A percentile compares a stretch with the other conserved stretches of the same genome.
Evolutionary conservation across 1,140 invertebrate genomes (phyloP).

Genomic region (Heliconius himera): DNA sequence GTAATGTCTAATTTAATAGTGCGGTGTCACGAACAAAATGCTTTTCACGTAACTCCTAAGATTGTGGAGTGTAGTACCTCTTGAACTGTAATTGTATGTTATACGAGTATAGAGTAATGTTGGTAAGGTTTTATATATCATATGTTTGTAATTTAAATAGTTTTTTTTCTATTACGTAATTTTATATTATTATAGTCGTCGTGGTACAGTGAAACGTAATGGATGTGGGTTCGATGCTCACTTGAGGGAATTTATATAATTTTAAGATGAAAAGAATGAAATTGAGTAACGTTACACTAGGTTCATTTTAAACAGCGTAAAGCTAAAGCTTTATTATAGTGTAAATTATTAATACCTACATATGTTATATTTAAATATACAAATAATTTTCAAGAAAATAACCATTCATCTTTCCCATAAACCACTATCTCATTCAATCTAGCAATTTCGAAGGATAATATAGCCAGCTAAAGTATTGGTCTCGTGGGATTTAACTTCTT

Average conservation of each 20-base stretch:
- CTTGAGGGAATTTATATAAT: too few relatives aligned
- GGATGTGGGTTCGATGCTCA: too few relatives aligned
- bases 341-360: too few relatives aligned
- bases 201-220: too few relatives aligned
- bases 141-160: not conserved
- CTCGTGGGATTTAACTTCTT: conserved; percentile 7
- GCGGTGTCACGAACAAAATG: conserved; percentile 11
- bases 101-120: not conserved
- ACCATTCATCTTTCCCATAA: not conserved
- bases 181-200: too few relatives aligned
- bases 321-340: too few relatives aligned
- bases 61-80: conserved; percentile 16
- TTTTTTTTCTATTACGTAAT: too few relatives aligned
- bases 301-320: too few relatives aligned
- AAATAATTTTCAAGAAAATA: too few relatives aligned
- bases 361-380: too few relatives aligned
- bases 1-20: conserved; percentile 14
- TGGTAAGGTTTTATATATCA: not conserved
- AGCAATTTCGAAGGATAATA: not conserved
- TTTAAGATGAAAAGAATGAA: too few relatives aligned
- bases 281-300: too few relatives aligned
- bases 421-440: not conserved
- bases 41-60: not conserved
- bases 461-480: conserved; percentile 1
- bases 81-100: not conserved